phyloP scores from a whole-genome alignment of 2,797 vertebrate genomes.

The Bradypodion ventrale region DNA sequence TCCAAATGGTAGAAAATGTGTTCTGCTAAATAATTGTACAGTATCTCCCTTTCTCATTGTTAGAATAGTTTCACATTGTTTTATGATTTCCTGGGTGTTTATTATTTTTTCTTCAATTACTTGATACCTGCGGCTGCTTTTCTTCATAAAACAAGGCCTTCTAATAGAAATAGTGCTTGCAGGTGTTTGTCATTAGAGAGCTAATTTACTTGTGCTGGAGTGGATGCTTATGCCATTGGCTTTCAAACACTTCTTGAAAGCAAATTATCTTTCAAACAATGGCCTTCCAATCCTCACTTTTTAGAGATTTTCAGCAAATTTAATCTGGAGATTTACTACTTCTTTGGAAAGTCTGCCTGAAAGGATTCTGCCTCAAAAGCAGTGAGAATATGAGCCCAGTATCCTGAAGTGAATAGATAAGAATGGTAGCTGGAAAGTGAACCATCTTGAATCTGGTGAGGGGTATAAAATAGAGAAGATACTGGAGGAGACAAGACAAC shows the following conservation, averaged over 20 bases:
- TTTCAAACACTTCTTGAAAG: not conserved
- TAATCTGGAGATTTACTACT: not conserved
- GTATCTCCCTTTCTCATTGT: not conserved
- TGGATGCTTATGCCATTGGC: not conserved
- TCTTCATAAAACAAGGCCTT: not conserved
- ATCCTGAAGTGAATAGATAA: not conserved
- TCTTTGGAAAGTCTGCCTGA: not conserved
- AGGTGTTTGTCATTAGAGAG: not conserved
- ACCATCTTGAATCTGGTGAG: not conserved
- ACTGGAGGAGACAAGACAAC: no score
- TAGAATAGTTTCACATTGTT: not conserved
- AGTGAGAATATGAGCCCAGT: not conserved
- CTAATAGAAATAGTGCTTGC: not conserved
- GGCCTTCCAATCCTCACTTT: not conserved
- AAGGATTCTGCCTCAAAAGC: not conserved
- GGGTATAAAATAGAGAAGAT: not conserved
- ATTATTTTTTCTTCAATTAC: constrained; percentile 10
- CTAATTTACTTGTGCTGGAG: not conserved
- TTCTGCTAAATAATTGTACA: not conserved
- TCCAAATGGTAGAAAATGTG: not conserved
- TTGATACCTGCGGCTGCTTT: constrained; percentile 6
- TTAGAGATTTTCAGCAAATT: not conserved
- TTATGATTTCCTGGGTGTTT: not conserved
- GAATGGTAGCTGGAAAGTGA: not conserved
- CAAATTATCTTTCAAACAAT: not conserved